phyloP scores from a whole-genome alignment of 1,140 invertebrate species.

The Drosophila simulans region DNA sequence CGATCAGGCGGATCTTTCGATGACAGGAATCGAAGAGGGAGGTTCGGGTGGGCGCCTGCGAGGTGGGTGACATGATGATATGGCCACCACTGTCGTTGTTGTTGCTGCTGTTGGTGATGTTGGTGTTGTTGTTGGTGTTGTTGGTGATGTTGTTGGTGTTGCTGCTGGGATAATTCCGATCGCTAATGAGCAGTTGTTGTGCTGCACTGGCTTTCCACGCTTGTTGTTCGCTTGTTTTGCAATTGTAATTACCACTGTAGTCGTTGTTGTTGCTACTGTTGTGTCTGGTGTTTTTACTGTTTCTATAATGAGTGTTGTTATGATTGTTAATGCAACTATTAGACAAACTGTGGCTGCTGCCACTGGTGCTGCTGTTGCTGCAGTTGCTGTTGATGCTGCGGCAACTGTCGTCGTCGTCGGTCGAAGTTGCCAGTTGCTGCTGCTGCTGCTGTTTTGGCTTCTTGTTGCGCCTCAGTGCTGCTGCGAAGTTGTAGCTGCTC shows the following conservation, averaged over 20 bases:
- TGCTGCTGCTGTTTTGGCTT: slow-evolving; percentile 54
- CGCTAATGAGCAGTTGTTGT: slow-evolving; percentile 63
- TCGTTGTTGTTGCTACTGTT: slow-evolving; percentile 58
- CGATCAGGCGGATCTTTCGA: slow-evolving; percentile 88
- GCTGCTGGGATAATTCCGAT: slow-evolving; percentile 31
- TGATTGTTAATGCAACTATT: slow-evolving; percentile 75
- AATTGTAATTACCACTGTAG: slow-evolving; percentile 78
- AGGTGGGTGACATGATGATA: slow-evolving; percentile 80
- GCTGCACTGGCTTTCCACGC: slow-evolving; percentile 61
- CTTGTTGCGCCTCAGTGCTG: slow-evolving; percentile 66
- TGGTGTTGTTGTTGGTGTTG: slow-evolving; percentile 2
- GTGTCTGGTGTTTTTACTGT: slow-evolving; percentile 68
- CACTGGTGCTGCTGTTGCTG: slow-evolving; percentile 6
- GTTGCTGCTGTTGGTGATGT: slow-evolving; percentile 26
- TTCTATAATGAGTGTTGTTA: slow-evolving; percentile 75
- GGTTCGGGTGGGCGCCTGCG: slow-evolving; percentile 85
- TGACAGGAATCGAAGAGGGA: slow-evolving; percentile 89
- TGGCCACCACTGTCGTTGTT: slow-evolving; percentile 29
- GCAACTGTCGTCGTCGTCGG: slow-evolving; percentile 57
- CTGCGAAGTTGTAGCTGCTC: slow-evolving; percentile 62
- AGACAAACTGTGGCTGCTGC: slow-evolving; percentile 62
- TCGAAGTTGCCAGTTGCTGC: slow-evolving; percentile 30
- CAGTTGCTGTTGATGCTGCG: slow-evolving; percentile 34
- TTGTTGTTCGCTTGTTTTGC: slow-evolving; percentile 76
- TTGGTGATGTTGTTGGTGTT: slow-evolving; percentile 15